Conservation (phyloP, 2,113 vertebrate genomes). For the Ia io region DNA sequence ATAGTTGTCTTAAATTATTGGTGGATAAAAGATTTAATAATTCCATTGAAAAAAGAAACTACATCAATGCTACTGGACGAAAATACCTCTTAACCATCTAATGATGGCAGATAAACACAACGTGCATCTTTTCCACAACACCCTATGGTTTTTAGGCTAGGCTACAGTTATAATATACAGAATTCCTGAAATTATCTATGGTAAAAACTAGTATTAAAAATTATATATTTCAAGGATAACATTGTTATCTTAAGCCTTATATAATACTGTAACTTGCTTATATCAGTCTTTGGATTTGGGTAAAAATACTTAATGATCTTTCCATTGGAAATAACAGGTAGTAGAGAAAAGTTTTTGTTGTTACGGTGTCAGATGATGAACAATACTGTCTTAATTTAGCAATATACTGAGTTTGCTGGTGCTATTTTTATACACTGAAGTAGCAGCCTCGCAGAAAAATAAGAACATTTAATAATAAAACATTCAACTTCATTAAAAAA, state of each 20-base stretch:
- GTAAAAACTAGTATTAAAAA: conserved; percentile 54
- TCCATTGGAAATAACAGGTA: background rate
- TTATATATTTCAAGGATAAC: conserved; percentile 16
- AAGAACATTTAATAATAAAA: conserved; percentile 71
- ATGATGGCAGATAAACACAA: conserved; percentile 32
- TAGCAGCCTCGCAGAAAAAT: conserved; percentile 42
- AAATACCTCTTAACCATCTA: conserved; percentile 35
- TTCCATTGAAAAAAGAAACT: conserved; percentile 15
- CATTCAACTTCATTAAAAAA: background rate
- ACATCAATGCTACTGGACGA: conserved; percentile 9
- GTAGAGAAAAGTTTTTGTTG: background rate
- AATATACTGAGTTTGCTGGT: conserved; percentile 26
- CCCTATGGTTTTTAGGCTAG: background rate
- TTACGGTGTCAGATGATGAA: background rate
- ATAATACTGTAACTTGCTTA: conserved; percentile 31
- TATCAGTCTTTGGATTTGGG: background rate
- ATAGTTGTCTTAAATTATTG: conserved; percentile 80
- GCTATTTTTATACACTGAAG: conserved; percentile 58
- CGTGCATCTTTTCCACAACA: background rate
- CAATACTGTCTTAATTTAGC: conserved; percentile 7
- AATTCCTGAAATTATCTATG: background rate
- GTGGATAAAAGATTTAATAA: conserved; percentile 54
- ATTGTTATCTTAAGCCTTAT: conserved; percentile 38
- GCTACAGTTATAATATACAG: background rate
- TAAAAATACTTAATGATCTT: background rate